A percentile compares a stretch with the other conserved stretches of the same genome.
Evolutionary conservation across 2,797 vertebrate genomes (phyloP).

Genomic region (Zenarchopterus dispar): DNA sequence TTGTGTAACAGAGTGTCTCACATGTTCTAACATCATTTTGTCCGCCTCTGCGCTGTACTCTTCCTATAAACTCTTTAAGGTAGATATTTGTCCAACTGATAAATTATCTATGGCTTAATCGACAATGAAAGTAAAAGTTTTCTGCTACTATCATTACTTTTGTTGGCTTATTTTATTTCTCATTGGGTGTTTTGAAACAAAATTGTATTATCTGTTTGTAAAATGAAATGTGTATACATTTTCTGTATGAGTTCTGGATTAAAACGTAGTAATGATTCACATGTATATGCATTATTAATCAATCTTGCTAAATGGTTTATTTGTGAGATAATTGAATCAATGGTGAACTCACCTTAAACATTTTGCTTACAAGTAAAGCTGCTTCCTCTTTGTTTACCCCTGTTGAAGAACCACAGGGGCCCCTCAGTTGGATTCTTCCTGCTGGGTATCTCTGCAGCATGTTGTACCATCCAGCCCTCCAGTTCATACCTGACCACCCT

Average conservation of each 20-base stretch:
- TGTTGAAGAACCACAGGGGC: conserved; percentile 79
- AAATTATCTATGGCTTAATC: too few species aligned
- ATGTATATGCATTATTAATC: too few species aligned
- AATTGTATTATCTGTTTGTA: too few species aligned
- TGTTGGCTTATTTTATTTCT: neutral
- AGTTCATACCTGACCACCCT: conserved; percentile 37
- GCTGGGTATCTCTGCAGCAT: conserved; percentile 72
- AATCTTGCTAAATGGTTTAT: too few species aligned
- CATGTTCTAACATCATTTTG: conserved; percentile 58
- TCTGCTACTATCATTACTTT: neutral
- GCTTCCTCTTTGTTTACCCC: neutral
- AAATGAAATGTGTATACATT: too few species aligned
- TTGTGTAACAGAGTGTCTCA: conserved; percentile 42
- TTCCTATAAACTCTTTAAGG: conserved; percentile 79
- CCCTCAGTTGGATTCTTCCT: conserved; percentile 78
- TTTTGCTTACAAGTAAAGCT: neutral
- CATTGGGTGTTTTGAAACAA: neutral
- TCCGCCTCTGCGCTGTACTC: conserved; percentile 62
- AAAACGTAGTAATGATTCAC: neutral
- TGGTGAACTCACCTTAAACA: neutral
- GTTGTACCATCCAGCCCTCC: conserved; percentile 47
- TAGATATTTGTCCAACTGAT: conserved; percentile 32
- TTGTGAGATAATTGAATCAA: too few species aligned
- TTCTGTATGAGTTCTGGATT: neutral
- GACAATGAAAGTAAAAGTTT: too few species aligned